phyloP scores from a whole-genome alignment of 1,140 invertebrate genomes.

The Cydia amplana region DNA sequence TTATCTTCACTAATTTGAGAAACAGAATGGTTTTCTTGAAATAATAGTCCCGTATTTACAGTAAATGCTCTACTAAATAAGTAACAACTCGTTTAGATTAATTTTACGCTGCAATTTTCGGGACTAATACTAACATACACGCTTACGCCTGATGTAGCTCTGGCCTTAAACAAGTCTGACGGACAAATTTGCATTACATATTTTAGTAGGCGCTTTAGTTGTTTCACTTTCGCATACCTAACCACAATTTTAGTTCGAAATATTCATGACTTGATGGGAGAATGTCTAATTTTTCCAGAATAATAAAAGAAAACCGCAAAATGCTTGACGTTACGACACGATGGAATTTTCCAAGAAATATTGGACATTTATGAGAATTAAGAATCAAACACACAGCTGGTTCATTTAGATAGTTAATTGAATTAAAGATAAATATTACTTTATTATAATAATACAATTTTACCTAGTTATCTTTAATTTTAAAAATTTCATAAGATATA shows the following conservation, averaged over 20 bases:
- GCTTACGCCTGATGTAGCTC: not conserved
- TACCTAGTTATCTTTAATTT: not conserved
- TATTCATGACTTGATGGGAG: not conserved
- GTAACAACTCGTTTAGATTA: no score
- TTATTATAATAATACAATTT: no score
- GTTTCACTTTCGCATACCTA: not conserved
- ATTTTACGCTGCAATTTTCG: not conserved
- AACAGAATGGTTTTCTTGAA: no score
- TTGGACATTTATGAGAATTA: not conserved
- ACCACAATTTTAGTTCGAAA: not conserved
- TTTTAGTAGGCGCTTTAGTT: conserved; percentile 21
- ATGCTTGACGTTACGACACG: not conserved
- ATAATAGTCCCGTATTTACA: no score
- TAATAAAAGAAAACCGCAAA: not conserved
- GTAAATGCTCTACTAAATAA: no score
- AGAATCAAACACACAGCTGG: not conserved
- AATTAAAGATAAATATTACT: no score
- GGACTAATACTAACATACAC: not conserved
- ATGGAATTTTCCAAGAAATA: not conserved
- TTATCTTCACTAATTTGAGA: no score
- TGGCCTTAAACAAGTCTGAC: not conserved
- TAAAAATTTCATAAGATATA: no score
- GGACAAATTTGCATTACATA: conserved; percentile 21
- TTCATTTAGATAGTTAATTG: not conserved
- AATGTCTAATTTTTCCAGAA: not conserved